phyloP scores from a whole-genome alignment of 2,888 invertebrate genomes.

The Aspidiotus rigidus region DNA sequence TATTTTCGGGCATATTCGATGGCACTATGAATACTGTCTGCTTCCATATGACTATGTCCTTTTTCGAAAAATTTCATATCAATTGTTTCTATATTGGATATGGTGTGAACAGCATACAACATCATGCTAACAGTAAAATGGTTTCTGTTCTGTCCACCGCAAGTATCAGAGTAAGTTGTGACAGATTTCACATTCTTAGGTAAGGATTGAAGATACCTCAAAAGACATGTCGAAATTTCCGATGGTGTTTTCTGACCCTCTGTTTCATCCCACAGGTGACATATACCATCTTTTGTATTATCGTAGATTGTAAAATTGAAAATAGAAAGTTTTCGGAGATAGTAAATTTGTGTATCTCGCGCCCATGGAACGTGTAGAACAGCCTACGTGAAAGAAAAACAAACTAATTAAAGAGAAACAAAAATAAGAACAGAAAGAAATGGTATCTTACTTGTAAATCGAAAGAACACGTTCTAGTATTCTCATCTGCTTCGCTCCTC shows the following conservation, averaged over 20 bases:
- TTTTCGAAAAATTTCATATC: conserved; percentile 39
- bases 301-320: conserved; percentile 31
- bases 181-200: background rate
- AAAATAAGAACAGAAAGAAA: too few species aligned
- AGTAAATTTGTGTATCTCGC: background rate
- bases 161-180: conserved; percentile 19
- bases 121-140: conserved; percentile 33
- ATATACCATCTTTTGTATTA: conserved; percentile 13
- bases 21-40: conserved; percentile 36
- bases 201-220: conserved; percentile 14
- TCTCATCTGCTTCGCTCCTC: too few species aligned
- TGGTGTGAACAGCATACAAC: conserved; percentile 37
- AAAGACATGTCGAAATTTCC: conserved; percentile 21
- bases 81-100: conserved; percentile 35
- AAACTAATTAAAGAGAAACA: background rate
- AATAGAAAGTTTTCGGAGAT: conserved; percentile 10
- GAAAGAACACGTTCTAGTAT: too few species aligned
- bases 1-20: conserved; percentile 30
- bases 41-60: conserved; percentile 36
- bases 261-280: conserved; percentile 26
- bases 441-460: too few species aligned
- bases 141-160: conserved; percentile 31
- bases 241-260: too few species aligned
- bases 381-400: too few species aligned
- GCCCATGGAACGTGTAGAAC: background rate